These are phyloP conservation scores for Cynopterus brachyotis DNA, from an alignment of 2,113 vertebrate species.

Conservation along the genomic window DNA sequence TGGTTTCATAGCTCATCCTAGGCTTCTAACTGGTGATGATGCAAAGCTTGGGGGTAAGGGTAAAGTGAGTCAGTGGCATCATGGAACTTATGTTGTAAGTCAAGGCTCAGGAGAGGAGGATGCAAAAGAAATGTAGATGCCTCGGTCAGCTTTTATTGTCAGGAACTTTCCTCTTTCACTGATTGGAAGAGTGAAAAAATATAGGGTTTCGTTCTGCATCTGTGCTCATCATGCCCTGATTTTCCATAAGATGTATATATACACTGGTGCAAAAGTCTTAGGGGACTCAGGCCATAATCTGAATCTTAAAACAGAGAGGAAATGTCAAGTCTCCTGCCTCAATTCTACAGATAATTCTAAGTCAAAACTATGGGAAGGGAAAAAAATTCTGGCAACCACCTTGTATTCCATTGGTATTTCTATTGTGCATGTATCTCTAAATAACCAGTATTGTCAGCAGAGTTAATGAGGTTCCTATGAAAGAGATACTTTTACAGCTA, in stretches of 20 bases:
- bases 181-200: background rate
- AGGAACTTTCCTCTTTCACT: background rate
- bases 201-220: background rate
- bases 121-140: background rate
- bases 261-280: background rate
- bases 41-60: background rate
- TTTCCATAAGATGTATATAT: background rate
- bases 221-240: background rate
- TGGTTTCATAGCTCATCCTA: background rate
- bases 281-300: background rate
- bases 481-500: constrained; percentile 42
- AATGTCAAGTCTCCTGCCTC: background rate
- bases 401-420: background rate
- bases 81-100: background rate
- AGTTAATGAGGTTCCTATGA: background rate
- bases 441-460: background rate
- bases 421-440: background rate
- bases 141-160: background rate
- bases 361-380: background rate
- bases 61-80: background rate
- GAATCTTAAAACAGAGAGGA: constrained; percentile 12
- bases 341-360: background rate
- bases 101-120: background rate
- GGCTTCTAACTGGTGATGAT: background rate
- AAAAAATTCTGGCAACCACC: constrained; percentile 40